Evolutionary conservation across 2,888 invertebrate genomes (phyloP), one percentile per base, ranked within the genome.

Genomic region (Eupeodes luniger): DNA sequence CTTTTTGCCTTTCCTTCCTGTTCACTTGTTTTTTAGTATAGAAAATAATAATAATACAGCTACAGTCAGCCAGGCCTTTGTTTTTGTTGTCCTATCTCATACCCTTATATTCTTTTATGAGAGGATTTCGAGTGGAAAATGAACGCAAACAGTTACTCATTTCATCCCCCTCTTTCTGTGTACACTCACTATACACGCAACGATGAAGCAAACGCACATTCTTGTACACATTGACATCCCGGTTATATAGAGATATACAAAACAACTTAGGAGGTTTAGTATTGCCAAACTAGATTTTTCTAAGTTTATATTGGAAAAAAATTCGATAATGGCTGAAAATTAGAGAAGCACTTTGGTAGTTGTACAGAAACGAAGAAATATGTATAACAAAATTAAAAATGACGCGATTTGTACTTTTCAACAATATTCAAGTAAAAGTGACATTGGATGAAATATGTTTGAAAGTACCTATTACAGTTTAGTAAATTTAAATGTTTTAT

Each of bases 51-150:
- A n/a, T 12, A 27, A 34, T 0, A 27, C 27, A 55, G 11, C 19
- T 27, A 14, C 34, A 44, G 49, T 16, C 14, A 51, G 40, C 34
- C 14, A 51, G 67, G 67, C 75, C 79, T 84, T 88, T 88, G 88
- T 88, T 88, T 88, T 84, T 88, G 78, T 85, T 81, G 64, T 81
- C 53, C 74, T 69, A 75, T 84, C 78, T 61, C 88, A 78, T 81
- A 77, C 81, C 81, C 78, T 74, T 77, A 70, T 78, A 81, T 84
- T 70, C 75, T 78, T 75, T 84, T 49, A 36, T 19, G 40, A 19
- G 64, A 57, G 40, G 57, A 82, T 59, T 59, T 75, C 53, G 86
- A 82, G 82, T 79, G 79, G 72, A 87, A 83, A 66, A 77, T 80
- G 72, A 49, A 76, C 47, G 44, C 51, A 84, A 88, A 81, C 84